These are phyloP conservation scores for Schrankia costaestrigalis DNA, from an alignment of 2,888 invertebrate genomes.

Conservation along the genomic window DNA sequence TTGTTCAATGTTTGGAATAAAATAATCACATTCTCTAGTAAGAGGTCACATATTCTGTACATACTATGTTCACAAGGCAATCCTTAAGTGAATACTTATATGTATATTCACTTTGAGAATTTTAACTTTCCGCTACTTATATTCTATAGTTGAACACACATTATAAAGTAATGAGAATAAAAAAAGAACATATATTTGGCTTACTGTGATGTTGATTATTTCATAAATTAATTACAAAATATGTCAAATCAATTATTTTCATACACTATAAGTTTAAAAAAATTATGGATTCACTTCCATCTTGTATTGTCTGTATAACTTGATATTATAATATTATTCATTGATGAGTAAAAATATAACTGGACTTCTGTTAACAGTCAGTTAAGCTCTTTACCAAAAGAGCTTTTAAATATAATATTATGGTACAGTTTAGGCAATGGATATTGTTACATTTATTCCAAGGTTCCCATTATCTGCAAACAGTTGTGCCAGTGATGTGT, in stretches of 20 bases:
- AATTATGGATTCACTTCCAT: constrained; percentile 35
- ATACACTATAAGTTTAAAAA: constrained; percentile 42
- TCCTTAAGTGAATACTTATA: constrained; percentile 40
- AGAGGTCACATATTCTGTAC: constrained; percentile 51
- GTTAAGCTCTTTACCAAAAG: constrained; percentile 27
- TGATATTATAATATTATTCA: constrained; percentile 24
- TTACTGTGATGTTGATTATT: constrained; percentile 59
- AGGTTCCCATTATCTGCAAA: constrained; percentile 99
- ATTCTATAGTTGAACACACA: constrained; percentile 72
- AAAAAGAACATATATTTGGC: constrained; percentile 66
- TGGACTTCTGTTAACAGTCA: constrained; percentile 42
- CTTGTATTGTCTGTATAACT: constrained; percentile 14
- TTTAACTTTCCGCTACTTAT: constrained; percentile 62
- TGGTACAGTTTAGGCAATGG: constrained; percentile 5
- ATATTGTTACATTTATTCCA: constrained; percentile 99
- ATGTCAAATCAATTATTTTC: constrained; percentile 39
- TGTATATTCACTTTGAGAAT: constrained; percentile 47
- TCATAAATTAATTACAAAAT: constrained; percentile 36
- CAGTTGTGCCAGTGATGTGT: constrained; percentile 97
- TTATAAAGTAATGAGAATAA: constrained; percentile 55
- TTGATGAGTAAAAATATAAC: constrained; percentile 47
- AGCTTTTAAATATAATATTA: constrained; percentile 9
- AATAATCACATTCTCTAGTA: constrained; percentile 58
- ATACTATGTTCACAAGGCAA: constrained; percentile 55
- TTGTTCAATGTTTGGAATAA: constrained; percentile 73